A percentile compares a stretch with the other conserved stretches of the same genome.
Evolutionary conservation across 2,113 vertebrate genomes (phyloP).

Genomic region (Eurystomus gularis): DNA sequence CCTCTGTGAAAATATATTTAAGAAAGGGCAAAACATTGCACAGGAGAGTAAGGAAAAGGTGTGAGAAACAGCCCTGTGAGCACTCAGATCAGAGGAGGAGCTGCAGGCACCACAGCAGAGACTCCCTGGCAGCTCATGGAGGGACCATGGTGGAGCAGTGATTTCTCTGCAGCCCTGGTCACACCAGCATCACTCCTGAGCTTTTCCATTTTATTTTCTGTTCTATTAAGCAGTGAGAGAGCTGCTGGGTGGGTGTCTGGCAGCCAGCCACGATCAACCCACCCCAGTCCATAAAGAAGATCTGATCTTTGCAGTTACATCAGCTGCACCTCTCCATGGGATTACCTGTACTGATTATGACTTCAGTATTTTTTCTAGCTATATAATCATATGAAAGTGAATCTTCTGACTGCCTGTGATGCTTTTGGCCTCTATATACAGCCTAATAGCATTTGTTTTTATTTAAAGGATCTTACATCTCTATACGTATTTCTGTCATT

Average conservation of each 20-base stretch:
- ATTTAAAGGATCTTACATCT: not conserved
- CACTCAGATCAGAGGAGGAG: not conserved
- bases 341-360: conserved; percentile 6
- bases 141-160: fast-evolving
- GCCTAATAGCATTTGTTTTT: conserved; percentile 16
- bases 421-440: conserved; percentile 4
- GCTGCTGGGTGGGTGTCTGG: fast-evolving
- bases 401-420: not conserved
- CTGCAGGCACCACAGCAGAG: not conserved
- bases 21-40: not conserved
- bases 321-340: not conserved
- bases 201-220: not conserved
- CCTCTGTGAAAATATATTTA: fast-evolving
- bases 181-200: fast-evolving
- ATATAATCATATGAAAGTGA: conserved; percentile 10
- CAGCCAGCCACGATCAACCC: not conserved
- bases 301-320: not conserved
- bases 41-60: fast-evolving
- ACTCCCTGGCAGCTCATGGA: not conserved
- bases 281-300: not conserved
- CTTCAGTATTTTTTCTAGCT: not conserved
- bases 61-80: not conserved
- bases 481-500: conserved; percentile 20
- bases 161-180: not conserved
- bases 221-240: not conserved